These are phyloP conservation scores for Gasterosteus aculeatus DNA, from an alignment of 2,113 vertebrate species.

Conservation along the genomic window DNA sequence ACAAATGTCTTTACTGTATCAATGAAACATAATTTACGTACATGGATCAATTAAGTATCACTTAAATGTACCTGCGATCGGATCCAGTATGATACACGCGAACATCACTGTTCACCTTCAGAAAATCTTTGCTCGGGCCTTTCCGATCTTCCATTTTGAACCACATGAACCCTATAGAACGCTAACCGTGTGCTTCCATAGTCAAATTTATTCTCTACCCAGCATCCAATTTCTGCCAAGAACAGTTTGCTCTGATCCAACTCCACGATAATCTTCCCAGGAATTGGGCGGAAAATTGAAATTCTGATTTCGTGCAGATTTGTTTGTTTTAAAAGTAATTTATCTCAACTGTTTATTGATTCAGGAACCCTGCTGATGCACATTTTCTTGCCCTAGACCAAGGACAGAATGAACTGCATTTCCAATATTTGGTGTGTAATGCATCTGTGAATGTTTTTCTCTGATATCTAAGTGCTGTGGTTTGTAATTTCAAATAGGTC, in stretches of 20 bases:
- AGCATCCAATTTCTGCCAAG: constrained; percentile 58
- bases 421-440: background rate
- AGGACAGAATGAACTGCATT: constrained; percentile 38
- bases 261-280: constrained; percentile 53
- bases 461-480: background rate
- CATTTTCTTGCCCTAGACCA: constrained; percentile 39
- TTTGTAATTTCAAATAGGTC: background rate
- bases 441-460: constrained; percentile 1
- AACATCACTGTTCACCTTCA: constrained; percentile 18
- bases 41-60: constrained; percentile 12
- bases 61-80: constrained; percentile 8
- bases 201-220: constrained; percentile 47
- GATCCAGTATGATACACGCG: background rate
- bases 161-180: constrained; percentile 1
- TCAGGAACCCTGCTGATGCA: constrained; percentile 32
- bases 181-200: constrained; percentile 44
- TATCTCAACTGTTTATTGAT: constrained; percentile 43
- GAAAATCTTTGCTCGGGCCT: constrained; percentile 23
- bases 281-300: constrained; percentile 57
- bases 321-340: constrained; percentile 65
- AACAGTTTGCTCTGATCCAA: constrained; percentile 50
- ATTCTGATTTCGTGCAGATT: constrained; percentile 54
- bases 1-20: background rate
- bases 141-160: constrained; percentile 37
- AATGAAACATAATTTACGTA: constrained; percentile 19